Conservation (phyloP, 2,797 vertebrate species). For the Glossophaga mutica region DNA sequence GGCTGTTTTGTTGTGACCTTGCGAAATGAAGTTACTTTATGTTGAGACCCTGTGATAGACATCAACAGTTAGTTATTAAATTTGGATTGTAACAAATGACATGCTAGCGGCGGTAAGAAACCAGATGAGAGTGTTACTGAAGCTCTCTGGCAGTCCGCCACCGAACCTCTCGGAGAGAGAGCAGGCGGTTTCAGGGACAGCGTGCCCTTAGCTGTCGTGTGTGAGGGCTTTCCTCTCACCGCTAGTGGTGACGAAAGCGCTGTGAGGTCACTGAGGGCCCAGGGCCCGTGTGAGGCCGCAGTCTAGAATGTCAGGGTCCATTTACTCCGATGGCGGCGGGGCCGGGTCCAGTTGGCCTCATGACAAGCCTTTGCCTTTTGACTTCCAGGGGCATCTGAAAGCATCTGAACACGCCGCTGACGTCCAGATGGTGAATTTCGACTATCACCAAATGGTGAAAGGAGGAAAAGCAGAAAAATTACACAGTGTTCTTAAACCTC, state of each 20-base stretch:
- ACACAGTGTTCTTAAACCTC: conserved; percentile 91
- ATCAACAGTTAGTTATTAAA: background rate
- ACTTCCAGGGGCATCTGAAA: conserved; percentile 93
- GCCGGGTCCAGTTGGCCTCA: accelerated
- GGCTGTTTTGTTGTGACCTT: conserved; percentile 3
- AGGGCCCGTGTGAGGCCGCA: too few relatives aligned
- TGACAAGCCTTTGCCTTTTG: background rate
- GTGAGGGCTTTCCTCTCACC: background rate
- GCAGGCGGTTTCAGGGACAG: background rate
- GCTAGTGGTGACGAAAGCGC: background rate
- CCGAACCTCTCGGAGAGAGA: background rate
- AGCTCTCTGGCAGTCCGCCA: background rate
- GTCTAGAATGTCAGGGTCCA: too few relatives aligned
- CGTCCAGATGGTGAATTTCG: conserved; percentile 97
- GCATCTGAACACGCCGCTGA: conserved; percentile 91
- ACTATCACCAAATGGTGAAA: conserved; percentile 98
- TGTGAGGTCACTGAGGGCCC: background rate
- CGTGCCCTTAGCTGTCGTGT: background rate
- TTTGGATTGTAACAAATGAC: conserved; percentile 28
- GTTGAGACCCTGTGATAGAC: background rate
- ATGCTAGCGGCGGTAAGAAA: background rate
- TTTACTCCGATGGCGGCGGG: accelerated
- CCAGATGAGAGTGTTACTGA: background rate
- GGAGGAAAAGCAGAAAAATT: conserved; percentile 97
- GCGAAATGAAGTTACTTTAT: background rate